Evolutionary conservation across 2,797 vertebrate species (phyloP), one percentile per base, ranked within the genome.

Genomic region (Miichthys miiuy): DNA sequence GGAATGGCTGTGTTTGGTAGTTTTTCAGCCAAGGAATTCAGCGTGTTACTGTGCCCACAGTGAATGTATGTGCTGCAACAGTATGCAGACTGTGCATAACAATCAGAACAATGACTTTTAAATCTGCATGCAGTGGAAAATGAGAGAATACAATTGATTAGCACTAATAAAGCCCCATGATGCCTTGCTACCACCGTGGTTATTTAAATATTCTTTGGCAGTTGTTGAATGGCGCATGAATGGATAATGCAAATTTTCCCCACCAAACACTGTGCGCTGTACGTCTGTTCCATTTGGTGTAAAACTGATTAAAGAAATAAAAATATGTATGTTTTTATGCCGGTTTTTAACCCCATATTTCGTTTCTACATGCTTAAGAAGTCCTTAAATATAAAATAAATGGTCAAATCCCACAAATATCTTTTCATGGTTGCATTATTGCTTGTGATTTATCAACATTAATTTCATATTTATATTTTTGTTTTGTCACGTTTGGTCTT

Each of bases 81-180:
- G 79, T 77, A 63, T 67, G 84, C 68, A 77, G 61, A 46, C 56
- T 38, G 66, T 30, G 67, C 68, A 70, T 11, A 75, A 77, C 80
- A 75, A 82, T 70, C 68, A 42, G 3, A 65, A 79, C 68, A 87
- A 85, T 76, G 77, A 79, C 75, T 79, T 84, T 30, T 44, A 65
- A 80, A 81, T 70, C 58, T 72, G 61, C 79, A 70, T 46, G 27
- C 9, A 54, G 27, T 68, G 61, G 3, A 54, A 72, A 75, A 41
- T 75, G 56, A 72, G 81, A 74, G 57, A 79, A 73, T 72, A 66
- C 70, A 82, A 79, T 52, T 83, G 72, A 79, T 82, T 75, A 83
- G 71, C 41, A 41, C 46, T 56, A 61, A 72, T 61, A 60, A 84
- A 87, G 69, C 72, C 57, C 51, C 80, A 77, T 58, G 69, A 66